These are phyloP conservation scores for Enteromius afrohamiltoni DNA, from an alignment of 2,797 vertebrate species.

Conservation along the genomic window DNA sequence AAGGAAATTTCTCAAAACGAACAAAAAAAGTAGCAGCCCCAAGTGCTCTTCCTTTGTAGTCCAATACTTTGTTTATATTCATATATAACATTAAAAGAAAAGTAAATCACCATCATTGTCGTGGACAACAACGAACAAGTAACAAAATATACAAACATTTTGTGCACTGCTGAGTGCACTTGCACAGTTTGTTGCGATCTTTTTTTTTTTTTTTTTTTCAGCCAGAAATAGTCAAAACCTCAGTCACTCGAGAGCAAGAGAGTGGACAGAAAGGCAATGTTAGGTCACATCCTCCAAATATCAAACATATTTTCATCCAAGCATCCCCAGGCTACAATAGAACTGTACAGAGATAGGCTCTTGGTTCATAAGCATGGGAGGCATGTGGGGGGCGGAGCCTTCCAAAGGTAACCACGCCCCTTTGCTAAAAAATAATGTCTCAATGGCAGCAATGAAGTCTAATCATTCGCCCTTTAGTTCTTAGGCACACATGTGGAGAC, in stretches of 20 bases:
- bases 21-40: slow-evolving; percentile 83
- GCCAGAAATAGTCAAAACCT: slow-evolving; percentile 78
- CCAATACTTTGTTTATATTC: slow-evolving; percentile 84
- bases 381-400: slow-evolving; percentile 62
- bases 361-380: slow-evolving; percentile 58
- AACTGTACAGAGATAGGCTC: slow-evolving; percentile 69
- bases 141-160: slow-evolving; percentile 84
- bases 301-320: slow-evolving; percentile 67
- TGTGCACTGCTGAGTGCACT: slow-evolving; percentile 76
- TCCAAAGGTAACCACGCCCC: slow-evolving; percentile 70
- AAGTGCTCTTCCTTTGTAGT: slow-evolving; percentile 84
- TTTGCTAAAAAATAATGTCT: slow-evolving; percentile 83
- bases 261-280: slow-evolving; percentile 82
- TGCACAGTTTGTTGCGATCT: slow-evolving; percentile 79
- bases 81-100: slow-evolving; percentile 75
- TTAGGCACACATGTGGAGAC: slow-evolving; percentile 85
- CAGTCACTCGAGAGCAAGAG: slow-evolving; percentile 82
- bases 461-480: slow-evolving; percentile 81
- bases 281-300: slow-evolving; percentile 76
- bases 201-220: slow-evolving; percentile 18
- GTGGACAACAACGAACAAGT: slow-evolving; percentile 82
- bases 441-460: slow-evolving; percentile 71
- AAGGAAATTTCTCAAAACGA: slow-evolving; percentile 69
- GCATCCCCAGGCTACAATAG: slow-evolving; percentile 77
- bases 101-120: slow-evolving; percentile 74